A percentile compares a stretch with the other conserved stretches of the same genome.
phyloP scores from a whole-genome alignment of 2,797 vertebrate species.

The Eospalax fontanierii region DNA sequence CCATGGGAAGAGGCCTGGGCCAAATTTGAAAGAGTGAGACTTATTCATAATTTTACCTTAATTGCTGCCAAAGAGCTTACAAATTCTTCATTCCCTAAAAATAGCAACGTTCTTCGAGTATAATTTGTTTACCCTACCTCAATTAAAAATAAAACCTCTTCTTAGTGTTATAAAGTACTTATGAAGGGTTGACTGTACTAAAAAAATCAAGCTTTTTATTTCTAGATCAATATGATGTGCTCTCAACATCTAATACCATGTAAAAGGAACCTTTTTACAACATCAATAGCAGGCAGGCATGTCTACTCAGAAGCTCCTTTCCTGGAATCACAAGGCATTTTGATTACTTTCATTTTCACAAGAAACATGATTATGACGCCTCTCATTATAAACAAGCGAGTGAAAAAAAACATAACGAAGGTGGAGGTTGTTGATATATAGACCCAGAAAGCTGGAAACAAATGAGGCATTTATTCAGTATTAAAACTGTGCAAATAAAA shows the following conservation, averaged over 20 bases:
- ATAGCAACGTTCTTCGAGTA: conserved; percentile 84
- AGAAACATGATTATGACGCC: conserved; percentile 84
- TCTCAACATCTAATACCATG: conserved; percentile 87
- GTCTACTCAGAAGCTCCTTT: conserved; percentile 86
- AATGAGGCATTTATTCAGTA: conserved; percentile 55
- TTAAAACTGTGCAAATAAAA: conserved; percentile 48
- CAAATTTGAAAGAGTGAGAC: conserved; percentile 87
- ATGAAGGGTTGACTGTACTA: conserved; percentile 85
- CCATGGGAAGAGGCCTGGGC: conserved; percentile 81
- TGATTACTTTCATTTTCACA: conserved; percentile 86
- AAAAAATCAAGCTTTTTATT: conserved; percentile 88
- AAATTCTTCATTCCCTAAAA: conserved; percentile 87
- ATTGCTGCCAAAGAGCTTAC: conserved; percentile 82
- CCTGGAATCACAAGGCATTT: conserved; percentile 87
- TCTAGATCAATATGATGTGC: conserved; percentile 90
- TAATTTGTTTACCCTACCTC: conserved; percentile 87
- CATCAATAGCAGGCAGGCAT: conserved; percentile 87
- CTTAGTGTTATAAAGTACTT: conserved; percentile 86
- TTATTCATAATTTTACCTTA: conserved; percentile 88
- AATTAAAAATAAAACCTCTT: conserved; percentile 87
- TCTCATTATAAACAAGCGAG: conserved; percentile 82
- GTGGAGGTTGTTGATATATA: conserved; percentile 67
- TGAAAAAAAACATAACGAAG: conserved; percentile 72
- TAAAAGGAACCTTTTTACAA: conserved; percentile 89
- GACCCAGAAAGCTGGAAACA: conserved; percentile 68